These are phyloP conservation scores for Trypoxylon attenuatum DNA, from an alignment of 2,888 invertebrate species.

Conservation along the genomic window DNA sequence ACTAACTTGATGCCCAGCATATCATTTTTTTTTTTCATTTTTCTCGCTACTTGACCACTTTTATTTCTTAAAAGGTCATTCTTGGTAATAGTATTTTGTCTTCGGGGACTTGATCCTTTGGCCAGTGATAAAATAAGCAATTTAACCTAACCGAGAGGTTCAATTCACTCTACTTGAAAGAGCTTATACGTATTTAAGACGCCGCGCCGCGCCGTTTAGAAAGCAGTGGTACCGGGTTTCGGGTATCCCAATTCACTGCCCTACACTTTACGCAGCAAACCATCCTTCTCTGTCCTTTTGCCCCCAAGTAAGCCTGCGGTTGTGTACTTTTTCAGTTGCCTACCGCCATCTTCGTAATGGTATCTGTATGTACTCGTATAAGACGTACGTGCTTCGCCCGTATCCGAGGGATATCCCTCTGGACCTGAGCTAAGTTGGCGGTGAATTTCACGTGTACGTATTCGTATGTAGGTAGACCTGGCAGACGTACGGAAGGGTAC, in stretches of 20 bases:
- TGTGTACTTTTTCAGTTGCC: conserved; percentile 53
- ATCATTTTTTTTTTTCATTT: too few relatives aligned
- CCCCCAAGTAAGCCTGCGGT: conserved; percentile 19
- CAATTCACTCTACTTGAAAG: conserved; percentile 42
- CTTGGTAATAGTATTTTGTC: too few relatives aligned
- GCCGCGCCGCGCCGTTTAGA: conserved; percentile 8
- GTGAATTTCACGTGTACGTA: neutral
- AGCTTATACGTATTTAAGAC: conserved; percentile 21
- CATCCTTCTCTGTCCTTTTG: too few relatives aligned
- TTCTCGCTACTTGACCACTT: too few relatives aligned
- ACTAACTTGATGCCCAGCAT: too few relatives aligned
- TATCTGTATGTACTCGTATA: conserved; percentile 50
- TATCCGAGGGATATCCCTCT: conserved; percentile 11
- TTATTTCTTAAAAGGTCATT: too few relatives aligned
- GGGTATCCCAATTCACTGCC: neutral
- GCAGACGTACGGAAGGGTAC: neutral
- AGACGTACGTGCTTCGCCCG: conserved; percentile 49
- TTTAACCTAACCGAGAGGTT: conserved; percentile 46
- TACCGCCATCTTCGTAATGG: conserved; percentile 50
- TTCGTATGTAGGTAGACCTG: conserved; percentile 15
- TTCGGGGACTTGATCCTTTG: too few relatives aligned
- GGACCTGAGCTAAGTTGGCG: conserved; percentile 14
- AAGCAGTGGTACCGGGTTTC: neutral
- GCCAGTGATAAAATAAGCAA: too few relatives aligned
- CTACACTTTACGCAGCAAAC: neutral